Evolutionary conservation across 2,797 vertebrate species (phyloP), one percentile per base, ranked within the genome.

Genomic region (Pantherophis alleghaniensis): DNA sequence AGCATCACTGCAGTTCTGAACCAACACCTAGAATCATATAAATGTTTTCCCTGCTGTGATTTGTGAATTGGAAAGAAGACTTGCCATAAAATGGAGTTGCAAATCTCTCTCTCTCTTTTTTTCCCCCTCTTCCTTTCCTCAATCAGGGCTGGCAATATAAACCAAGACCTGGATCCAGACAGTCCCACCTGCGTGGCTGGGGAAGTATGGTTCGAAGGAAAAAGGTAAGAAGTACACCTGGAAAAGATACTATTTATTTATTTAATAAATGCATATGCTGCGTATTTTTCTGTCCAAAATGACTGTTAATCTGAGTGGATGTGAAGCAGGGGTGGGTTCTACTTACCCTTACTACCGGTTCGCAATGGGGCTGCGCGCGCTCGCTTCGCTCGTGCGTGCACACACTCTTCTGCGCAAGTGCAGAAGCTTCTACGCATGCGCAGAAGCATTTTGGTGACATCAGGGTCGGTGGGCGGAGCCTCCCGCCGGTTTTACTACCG

Each of bases 141-240:
- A 18, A 69, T 60, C 90, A 93, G 90, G 55, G 12, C 86, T 53
- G 55, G n/a, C 61, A 53, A 87, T 26, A 51, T 74, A 91, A 93
- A 2, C 28, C 56, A 79, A 91, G 86, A 91, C 9, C 63, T 93
- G 92, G 28, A 63, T 79, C 20, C 37, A 4, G 26, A 91, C 57
- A 42, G 20, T 37, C 53, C 83, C 86, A 53, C 42, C 24, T 47
- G 55, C 13, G 92, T 51, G 4, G 61, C 90, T 32, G 89, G 37
- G 63, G 90, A 53, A n/a, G 74, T 2, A 93, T 69, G 42, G 60
- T 91, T 32, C 61, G 37, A 26, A 91, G 32, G 89, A 79, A 66
- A 55, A 93, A 93, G 92, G 92, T 93, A 93, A 9, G 92, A 47
- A n/a, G 86, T 74, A 66, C 1, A 1, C 5, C 11, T 87, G 53